These are phyloP conservation scores for Tribolium madens DNA, from an alignment of 1,140 invertebrate species.

Conservation along the genomic window DNA sequence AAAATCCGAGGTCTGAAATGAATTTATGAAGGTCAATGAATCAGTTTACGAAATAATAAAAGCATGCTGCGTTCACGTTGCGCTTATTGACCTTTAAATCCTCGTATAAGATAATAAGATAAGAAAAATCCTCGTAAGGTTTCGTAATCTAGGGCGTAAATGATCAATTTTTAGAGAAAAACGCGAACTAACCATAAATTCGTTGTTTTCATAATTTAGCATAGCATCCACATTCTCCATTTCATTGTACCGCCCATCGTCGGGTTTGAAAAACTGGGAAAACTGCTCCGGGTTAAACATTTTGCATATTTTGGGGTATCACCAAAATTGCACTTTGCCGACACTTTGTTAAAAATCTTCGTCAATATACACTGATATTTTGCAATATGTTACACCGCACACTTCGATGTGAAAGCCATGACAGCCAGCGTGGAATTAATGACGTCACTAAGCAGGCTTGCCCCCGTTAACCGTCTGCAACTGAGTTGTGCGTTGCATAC, in stretches of 20 bases:
- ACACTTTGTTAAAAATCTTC: constrained; percentile 27
- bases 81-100: constrained; percentile 35
- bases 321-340: constrained; percentile 23
- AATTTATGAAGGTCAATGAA: constrained; percentile 23
- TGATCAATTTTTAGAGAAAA: background rate
- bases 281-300: constrained; percentile 41
- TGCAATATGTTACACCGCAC: constrained; percentile 14
- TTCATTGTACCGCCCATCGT: constrained; percentile 48
- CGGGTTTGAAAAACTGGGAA: constrained; percentile 19
- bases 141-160: constrained; percentile 39
- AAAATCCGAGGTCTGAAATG: constrained; percentile 63
- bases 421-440: constrained; percentile 57
- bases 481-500: constrained; percentile 19
- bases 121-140: constrained; percentile 33
- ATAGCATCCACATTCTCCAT: constrained; percentile 62
- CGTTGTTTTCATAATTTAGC: constrained; percentile 58
- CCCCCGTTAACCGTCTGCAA: background rate
- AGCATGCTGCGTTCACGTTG: constrained; percentile 43
- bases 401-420: constrained; percentile 30
- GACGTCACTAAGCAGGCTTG: constrained; percentile 49
- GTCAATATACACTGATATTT: background rate
- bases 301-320: constrained; percentile 16
- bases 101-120: constrained; percentile 12
- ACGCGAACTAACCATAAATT: constrained; percentile 60
- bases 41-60: constrained; percentile 40